phyloP scores from a whole-genome alignment of 2,113 vertebrate genomes.

The Rousettus leschenaultii region DNA sequence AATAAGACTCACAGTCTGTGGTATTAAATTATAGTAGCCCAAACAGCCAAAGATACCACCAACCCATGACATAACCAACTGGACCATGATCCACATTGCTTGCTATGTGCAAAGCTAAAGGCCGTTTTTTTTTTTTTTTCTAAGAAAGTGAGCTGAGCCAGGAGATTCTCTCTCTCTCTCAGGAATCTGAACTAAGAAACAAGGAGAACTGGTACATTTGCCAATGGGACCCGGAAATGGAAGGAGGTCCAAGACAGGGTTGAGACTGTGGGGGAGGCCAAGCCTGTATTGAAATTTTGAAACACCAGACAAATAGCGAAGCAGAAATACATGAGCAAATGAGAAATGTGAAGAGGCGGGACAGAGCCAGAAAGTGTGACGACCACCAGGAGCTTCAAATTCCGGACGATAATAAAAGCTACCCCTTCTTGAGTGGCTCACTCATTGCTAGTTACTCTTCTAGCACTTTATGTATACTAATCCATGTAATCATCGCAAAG shows the following conservation, averaged over 20 bases:
- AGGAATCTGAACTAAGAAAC: not conserved
- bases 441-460: not conserved
- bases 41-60: not conserved
- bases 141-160: not conserved
- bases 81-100: not conserved
- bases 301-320: not conserved
- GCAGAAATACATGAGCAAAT: not conserved
- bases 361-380: not conserved
- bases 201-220: not conserved
- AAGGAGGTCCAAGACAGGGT: not conserved
- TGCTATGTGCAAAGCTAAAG: not conserved
- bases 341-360: not conserved
- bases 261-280: not conserved
- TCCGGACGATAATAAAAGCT: not conserved
- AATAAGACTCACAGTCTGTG: not conserved
- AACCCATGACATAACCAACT: not conserved
- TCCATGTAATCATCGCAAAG: not conserved
- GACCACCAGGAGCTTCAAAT: not conserved
- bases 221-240: not conserved
- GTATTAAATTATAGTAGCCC: not conserved
- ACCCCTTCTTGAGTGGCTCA: not conserved
- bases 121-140: not conserved
- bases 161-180: not conserved
- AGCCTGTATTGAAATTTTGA: not conserved
- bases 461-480: accelerated